These are phyloP conservation scores for Gallinago nigripennis DNA, from an alignment of 2,797 vertebrate species.

Conservation along the genomic window DNA sequence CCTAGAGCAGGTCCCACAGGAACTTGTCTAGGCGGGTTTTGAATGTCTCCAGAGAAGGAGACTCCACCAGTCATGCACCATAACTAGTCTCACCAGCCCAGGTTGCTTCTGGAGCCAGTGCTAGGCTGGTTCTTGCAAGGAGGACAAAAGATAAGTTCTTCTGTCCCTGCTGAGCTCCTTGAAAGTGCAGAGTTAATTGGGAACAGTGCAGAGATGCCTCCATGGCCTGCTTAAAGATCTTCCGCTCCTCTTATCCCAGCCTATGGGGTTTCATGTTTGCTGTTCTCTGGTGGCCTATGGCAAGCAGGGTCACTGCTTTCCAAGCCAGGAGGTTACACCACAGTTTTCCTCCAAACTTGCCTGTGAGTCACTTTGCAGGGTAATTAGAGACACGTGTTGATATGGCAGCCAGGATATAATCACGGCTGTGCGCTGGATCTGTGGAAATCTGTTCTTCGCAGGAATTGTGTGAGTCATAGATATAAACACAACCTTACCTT, in stretches of 20 bases:
- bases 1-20: too few species aligned
- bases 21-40: too few species aligned
- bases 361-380: conserved; percentile 27
- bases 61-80: too few species aligned
- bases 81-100: neutral
- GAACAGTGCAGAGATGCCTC: neutral
- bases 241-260: neutral
- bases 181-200: neutral
- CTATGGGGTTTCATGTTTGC: neutral
- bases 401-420: conserved; percentile 27
- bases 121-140: neutral
- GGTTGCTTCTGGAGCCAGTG: neutral
- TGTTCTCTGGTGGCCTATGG: neutral
- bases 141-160: neutral
- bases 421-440: neutral
- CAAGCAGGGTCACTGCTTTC: neutral
- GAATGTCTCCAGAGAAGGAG: too few species aligned
- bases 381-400: conserved; percentile 62
- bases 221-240: neutral
- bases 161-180: neutral
- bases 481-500: conserved; percentile 12
- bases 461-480: conserved; percentile 63
- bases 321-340: conserved; percentile 26
- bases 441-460: conserved; percentile 42
- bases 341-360: conserved; percentile 27